These are phyloP conservation scores for Chydorus sphaericus DNA, from an alignment of 2,888 invertebrate genomes.

Conservation along the genomic window DNA sequence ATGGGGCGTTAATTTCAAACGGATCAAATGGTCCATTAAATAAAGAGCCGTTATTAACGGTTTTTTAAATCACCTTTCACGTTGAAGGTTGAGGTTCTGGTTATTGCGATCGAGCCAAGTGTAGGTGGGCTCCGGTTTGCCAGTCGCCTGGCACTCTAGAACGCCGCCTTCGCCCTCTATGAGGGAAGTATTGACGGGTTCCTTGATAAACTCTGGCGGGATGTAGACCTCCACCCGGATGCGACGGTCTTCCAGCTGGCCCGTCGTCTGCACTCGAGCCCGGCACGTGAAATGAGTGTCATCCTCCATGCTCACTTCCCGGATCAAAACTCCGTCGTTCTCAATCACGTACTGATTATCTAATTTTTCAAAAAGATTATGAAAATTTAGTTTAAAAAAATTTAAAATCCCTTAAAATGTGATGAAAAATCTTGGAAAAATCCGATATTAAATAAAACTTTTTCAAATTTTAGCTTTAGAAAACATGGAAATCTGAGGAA, in stretches of 20 bases:
- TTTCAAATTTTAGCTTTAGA: too few relatives aligned
- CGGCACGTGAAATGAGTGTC: conserved; percentile 76
- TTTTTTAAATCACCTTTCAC: neutral
- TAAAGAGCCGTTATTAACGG: too few relatives aligned
- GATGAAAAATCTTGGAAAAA: too few relatives aligned
- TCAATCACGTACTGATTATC: conserved; percentile 57
- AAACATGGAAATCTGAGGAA: too few relatives aligned
- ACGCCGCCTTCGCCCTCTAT: conserved; percentile 65
- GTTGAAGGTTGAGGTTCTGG: conserved; percentile 10
- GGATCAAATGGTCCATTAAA: too few relatives aligned
- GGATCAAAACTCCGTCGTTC: conserved; percentile 58
- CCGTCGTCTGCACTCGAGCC: conserved; percentile 68
- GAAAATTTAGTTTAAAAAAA: neutral
- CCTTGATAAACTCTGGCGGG: conserved; percentile 48
- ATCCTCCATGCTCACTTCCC: conserved; percentile 60
- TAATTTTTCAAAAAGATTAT: conserved; percentile 13
- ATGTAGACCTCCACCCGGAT: conserved; percentile 69
- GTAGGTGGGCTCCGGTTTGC: conserved; percentile 69
- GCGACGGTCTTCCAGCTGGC: conserved; percentile 56
- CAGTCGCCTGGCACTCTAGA: conserved; percentile 59
- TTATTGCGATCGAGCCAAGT: conserved; percentile 53
- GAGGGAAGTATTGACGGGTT: conserved; percentile 46
- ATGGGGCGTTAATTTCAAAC: too few relatives aligned
- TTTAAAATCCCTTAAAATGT: neutral
- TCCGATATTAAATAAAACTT: too few relatives aligned